Percentiles rank a stretch among this genome's conserved stretches.
Evolutionary conservation across 1,140 invertebrate genomes (phyloP).

Genomic region (Scaptodrosophila lebanonensis): DNA sequence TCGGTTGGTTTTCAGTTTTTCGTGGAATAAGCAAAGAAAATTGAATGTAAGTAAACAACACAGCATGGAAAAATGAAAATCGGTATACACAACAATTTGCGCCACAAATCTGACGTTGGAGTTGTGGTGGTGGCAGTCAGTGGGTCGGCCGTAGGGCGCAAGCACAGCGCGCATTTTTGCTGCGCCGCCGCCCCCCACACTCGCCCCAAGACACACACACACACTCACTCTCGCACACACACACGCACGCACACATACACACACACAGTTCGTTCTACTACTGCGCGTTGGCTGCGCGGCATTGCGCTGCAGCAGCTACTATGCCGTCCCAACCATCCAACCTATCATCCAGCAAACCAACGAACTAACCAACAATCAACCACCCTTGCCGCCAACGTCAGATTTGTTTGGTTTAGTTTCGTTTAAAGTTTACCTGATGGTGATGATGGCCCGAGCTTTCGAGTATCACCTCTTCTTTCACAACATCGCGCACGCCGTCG

Average conservation of each 20-base stretch:
- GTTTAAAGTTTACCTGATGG: conserved; percentile 63
- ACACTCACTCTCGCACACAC: conserved; percentile 20
- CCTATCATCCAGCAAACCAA: conserved; percentile 15
- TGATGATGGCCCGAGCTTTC: conserved; percentile 59
- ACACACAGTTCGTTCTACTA: conserved; percentile 47
- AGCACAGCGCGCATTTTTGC: conserved; percentile 66
- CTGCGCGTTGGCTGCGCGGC: conserved; percentile 41
- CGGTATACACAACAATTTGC: conserved; percentile 75
- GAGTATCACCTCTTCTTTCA: conserved; percentile 75
- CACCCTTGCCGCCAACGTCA: conserved; percentile 49
- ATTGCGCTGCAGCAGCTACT: conserved; percentile 25
- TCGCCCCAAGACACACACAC: not conserved
- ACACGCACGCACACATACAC: conserved; percentile 11
- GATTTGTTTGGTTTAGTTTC: conserved; percentile 36
- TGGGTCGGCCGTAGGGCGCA: conserved; percentile 54
- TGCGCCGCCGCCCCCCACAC: conserved; percentile 41
- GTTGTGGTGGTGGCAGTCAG: conserved; percentile 21
- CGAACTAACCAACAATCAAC: conserved; percentile 39
- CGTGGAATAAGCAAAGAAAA: conserved; percentile 61
- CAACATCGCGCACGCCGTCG: conserved; percentile 67
- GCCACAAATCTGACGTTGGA: conserved; percentile 54
- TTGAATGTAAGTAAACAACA: conserved; percentile 74
- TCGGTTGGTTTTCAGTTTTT: conserved; percentile 30
- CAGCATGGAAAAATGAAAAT: conserved; percentile 75
- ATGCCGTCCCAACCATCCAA: too few relatives aligned